phyloP scores from a whole-genome alignment of 2,888 invertebrate species.

The Leucophenga montana region DNA sequence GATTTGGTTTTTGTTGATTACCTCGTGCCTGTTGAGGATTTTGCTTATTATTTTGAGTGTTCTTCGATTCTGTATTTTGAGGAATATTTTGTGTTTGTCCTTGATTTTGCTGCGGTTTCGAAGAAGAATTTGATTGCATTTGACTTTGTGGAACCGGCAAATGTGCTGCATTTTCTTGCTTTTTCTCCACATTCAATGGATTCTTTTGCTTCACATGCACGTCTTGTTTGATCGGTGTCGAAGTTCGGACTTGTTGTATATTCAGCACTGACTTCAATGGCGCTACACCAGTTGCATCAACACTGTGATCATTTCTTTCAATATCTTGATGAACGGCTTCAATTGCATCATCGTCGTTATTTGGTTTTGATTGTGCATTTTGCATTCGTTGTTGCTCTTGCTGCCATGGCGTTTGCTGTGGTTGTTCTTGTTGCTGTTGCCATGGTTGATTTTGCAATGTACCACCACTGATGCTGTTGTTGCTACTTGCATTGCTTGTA shows the following conservation, averaged over 20 bases:
- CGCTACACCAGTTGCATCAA: too few species aligned
- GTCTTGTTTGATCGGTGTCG: too few species aligned
- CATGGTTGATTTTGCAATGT: neutral
- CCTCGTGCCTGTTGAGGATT: neutral
- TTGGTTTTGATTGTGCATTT: constrained; percentile 26
- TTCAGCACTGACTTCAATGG: too few species aligned
- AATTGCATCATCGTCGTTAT: neutral
- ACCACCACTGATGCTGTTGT: neutral
- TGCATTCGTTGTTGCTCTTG: neutral
- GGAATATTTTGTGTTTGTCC: neutral
- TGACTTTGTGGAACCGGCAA: too few species aligned
- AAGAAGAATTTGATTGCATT: too few species aligned
- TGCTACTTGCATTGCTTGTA: constrained; percentile 8
- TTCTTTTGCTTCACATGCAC: neutral
- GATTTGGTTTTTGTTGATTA: constrained; percentile 5
- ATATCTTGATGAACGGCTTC: too few species aligned
- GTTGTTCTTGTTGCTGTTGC: neutral
- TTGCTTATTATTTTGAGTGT: neutral
- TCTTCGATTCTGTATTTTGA: neutral
- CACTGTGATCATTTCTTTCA: too few species aligned
- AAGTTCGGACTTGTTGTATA: too few species aligned
- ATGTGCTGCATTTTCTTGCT: neutral
- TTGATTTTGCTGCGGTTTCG: neutral
- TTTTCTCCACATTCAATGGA: neutral
- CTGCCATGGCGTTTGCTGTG: neutral